A percentile compares a stretch with the other conserved stretches of the same genome.
These are phyloP conservation scores for Rhipidura dahli DNA, from an alignment of 2,113 vertebrate species.

Conservation along the genomic window DNA sequence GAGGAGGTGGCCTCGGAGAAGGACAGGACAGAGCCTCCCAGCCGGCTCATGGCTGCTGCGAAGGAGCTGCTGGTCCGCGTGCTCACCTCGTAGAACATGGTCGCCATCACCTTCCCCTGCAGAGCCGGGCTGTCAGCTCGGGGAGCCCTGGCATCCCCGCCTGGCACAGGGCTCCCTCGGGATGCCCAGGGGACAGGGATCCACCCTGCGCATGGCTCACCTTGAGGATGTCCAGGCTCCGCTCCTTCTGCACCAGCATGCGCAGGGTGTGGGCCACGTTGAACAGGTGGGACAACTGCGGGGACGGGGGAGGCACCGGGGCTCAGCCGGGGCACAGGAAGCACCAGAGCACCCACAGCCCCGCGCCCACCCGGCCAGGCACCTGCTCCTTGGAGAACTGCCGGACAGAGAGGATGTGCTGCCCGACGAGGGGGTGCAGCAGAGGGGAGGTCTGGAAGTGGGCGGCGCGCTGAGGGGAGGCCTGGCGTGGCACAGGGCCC, in stretches of 20 bases:
- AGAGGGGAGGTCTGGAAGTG: conserved; percentile 85
- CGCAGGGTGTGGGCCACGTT: conserved; percentile 90
- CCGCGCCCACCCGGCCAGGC: rapidly evolving
- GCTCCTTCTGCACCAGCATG: conserved; percentile 94
- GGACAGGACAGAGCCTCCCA: conserved; percentile 89
- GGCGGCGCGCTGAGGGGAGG: conserved; percentile 81
- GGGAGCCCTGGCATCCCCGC: rapidly evolving
- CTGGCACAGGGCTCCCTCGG: rapidly evolving
- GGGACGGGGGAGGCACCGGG: neutral
- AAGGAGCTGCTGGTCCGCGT: conserved; percentile 96
- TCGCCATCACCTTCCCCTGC: conserved; percentile 95
- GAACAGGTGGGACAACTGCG: conserved; percentile 91
- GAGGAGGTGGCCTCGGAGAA: conserved; percentile 93
- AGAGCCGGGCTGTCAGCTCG: rapidly evolving
- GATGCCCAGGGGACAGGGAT: rapidly evolving
- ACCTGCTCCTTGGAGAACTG: conserved; percentile 99
- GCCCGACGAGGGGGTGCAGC: conserved; percentile 87
- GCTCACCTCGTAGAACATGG: conserved; percentile 97
- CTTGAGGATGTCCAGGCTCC: conserved; percentile 93
- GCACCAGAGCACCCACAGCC: neutral
- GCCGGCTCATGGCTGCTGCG: conserved; percentile 88
- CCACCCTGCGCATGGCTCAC: neutral
- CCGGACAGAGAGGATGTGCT: conserved; percentile 87
- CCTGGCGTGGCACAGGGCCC: conserved; percentile 80
- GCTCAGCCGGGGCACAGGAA: rapidly evolving